A percentile compares a stretch with the other conserved stretches of the same genome.
Evolutionary conservation across 2,797 vertebrate species (phyloP).

Genomic region (Xenops minutus): DNA sequence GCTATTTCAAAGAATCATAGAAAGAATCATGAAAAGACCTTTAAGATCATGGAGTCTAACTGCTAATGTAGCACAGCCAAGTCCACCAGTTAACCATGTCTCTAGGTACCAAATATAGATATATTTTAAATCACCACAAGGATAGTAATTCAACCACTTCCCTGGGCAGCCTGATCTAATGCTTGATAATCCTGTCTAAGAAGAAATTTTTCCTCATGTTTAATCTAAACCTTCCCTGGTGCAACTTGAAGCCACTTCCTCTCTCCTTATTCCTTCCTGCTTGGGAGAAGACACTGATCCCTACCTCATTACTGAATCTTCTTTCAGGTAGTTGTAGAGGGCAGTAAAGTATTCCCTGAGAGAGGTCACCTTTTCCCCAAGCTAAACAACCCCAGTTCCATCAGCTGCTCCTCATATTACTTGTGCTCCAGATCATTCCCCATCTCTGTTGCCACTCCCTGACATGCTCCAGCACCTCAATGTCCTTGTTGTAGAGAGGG

Average conservation of each 20-base stretch:
- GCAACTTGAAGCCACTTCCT: not conserved
- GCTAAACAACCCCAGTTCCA: not conserved
- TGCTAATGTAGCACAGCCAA: not conserved
- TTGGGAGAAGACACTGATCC: not conserved
- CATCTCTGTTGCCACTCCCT: not conserved
- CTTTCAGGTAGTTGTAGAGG: not conserved
- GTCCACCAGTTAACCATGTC: not conserved
- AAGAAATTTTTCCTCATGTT: not conserved
- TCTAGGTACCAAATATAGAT: not conserved
- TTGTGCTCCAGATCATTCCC: not conserved
- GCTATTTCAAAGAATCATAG: not conserved
- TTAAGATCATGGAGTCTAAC: not conserved
- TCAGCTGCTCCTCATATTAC: not conserved
- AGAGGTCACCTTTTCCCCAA: not conserved
- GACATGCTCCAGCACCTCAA: accelerated
- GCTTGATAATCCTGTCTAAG: not conserved
- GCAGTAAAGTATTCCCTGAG: not conserved
- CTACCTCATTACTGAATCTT: not conserved
- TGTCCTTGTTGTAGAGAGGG: too few species aligned
- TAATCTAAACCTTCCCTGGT: not conserved
- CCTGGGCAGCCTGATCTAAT: not conserved
- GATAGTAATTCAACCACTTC: not conserved
- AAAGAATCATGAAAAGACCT: not conserved
- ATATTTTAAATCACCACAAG: not conserved
- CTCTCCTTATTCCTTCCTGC: not conserved